Percentiles rank a stretch among this genome's conserved stretches.
Evolutionary conservation across 2,113 vertebrate genomes (phyloP).

Genomic region (Menura novaehollandiae): DNA sequence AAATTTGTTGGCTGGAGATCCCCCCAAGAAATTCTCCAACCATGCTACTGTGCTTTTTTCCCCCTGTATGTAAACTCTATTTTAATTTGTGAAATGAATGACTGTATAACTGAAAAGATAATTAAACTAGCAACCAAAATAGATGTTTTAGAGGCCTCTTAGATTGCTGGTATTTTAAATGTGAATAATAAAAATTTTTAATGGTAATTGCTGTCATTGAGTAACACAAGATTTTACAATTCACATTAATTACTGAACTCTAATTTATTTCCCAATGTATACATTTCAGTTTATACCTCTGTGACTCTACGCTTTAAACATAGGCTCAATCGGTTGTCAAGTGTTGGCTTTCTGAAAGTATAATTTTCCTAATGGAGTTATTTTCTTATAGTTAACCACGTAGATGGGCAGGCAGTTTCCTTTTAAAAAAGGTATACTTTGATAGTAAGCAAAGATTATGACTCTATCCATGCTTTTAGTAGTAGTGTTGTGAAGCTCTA

Average conservation of each 20-base stretch:
- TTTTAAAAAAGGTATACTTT: background rate
- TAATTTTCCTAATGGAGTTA: background rate
- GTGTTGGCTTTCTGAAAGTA: background rate
- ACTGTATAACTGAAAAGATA: conserved; percentile 5
- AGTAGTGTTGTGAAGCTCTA: background rate
- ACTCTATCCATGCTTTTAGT: background rate
- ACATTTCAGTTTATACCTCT: background rate
- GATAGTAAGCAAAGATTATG: background rate
- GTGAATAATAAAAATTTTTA: conserved; percentile 15
- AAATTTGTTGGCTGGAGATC: background rate
- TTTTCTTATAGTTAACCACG: background rate
- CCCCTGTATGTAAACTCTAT: background rate
- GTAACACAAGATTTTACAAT: background rate
- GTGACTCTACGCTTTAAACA: background rate
- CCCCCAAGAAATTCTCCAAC: background rate
- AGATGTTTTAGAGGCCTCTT: background rate
- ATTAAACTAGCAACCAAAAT: conserved; percentile 15
- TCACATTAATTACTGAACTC: conserved; percentile 9
- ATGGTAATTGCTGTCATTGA: conserved; percentile 14
- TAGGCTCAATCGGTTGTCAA: background rate
- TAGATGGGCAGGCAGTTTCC: background rate
- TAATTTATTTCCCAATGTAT: background rate
- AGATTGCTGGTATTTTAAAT: conserved; percentile 1
- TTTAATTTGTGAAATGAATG: conserved; percentile 16
- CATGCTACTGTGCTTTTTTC: background rate